These are phyloP conservation scores for Capitella teleta DNA, from an alignment of 1,140 invertebrate species.

Conservation along the genomic window DNA sequence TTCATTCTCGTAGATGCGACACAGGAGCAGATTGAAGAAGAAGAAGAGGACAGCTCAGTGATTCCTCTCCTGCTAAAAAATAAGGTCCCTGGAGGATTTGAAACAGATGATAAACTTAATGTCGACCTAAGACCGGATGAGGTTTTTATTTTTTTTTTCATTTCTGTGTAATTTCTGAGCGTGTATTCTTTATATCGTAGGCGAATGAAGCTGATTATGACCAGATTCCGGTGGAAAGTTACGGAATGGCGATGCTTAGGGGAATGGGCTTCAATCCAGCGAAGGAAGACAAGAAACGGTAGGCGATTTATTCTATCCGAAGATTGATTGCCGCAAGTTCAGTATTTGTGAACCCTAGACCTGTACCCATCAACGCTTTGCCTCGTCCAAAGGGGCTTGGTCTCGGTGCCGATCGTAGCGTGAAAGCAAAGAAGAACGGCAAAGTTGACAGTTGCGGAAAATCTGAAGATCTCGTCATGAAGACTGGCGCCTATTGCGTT, in stretches of 20 bases:
- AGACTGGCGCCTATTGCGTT: slow-evolving; percentile 30
- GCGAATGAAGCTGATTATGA: slow-evolving; percentile 63
- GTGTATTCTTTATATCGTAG: too few relatives aligned
- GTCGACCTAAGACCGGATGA: slow-evolving; percentile 41
- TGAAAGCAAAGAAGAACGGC: slow-evolving; percentile 9
- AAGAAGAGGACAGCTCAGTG: too few relatives aligned
- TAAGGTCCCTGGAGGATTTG: slow-evolving; percentile 43
- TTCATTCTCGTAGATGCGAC: too few relatives aligned
- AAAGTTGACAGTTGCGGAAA: slow-evolving; percentile 1
- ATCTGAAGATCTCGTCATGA: slow-evolving; percentile 20
- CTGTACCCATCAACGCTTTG: slow-evolving; percentile 47
- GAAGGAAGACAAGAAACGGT: slow-evolving; percentile 56
- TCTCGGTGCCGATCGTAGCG: slow-evolving; percentile 59
- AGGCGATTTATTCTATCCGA: too few relatives aligned
- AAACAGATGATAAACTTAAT: slow-evolving; percentile 45
- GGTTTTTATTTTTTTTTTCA: slow-evolving; percentile 13
- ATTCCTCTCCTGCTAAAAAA: slow-evolving; percentile 45
- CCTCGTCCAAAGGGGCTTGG: slow-evolving; percentile 81
- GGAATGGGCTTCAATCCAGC: slow-evolving; percentile 87
- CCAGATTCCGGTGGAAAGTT: slow-evolving; percentile 70
- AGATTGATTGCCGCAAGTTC: too few relatives aligned
- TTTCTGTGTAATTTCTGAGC: background rate
- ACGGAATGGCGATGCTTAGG: slow-evolving; percentile 82
- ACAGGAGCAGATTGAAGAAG: too few relatives aligned
- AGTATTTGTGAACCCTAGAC: too few relatives aligned